Evolutionary conservation across 2,888 invertebrate species (phyloP).

Genomic region (Amaurobius ferox): DNA sequence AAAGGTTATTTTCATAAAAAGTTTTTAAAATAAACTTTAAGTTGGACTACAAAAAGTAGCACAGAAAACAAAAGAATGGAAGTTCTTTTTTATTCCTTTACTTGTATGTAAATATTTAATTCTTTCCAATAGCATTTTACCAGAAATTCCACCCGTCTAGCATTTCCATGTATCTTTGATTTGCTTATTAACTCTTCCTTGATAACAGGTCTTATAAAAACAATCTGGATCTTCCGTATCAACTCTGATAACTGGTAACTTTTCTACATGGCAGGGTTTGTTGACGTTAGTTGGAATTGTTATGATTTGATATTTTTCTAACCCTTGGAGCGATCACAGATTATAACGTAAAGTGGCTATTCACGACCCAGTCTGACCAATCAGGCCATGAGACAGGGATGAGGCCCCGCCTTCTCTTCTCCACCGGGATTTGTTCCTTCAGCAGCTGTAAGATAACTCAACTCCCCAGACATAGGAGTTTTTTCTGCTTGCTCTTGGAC

Average conservation of each 20-base stretch:
- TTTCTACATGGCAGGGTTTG: neutral
- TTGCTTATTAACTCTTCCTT: too few species aligned
- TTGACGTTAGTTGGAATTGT: conserved; percentile 11
- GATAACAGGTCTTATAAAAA: too few species aligned
- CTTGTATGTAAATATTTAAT: too few species aligned
- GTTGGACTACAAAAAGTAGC: too few species aligned
- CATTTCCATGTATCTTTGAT: too few species aligned
- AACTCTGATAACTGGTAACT: neutral
- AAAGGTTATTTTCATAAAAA: too few species aligned
- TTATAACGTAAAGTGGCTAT: conserved; percentile 11
- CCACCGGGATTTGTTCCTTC: conserved; percentile 22
- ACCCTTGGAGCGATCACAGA: neutral
- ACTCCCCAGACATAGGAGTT: conserved; percentile 17
- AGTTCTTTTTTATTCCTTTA: too few species aligned
- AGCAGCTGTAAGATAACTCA: conserved; percentile 48
- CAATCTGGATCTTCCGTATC: too few species aligned
- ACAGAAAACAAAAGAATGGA: too few species aligned
- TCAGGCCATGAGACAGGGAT: neutral
- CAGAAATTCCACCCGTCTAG: too few species aligned
- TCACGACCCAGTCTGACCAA: conserved; percentile 12
- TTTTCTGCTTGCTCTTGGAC: conserved; percentile 22
- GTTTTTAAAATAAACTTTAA: too few species aligned
- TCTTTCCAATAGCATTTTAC: too few species aligned
- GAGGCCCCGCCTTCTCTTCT: neutral
- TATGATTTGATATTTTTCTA: conserved; percentile 14